Evolutionary conservation across 2,113 vertebrate species (phyloP).

Genomic region (Ailurus styani): DNA sequence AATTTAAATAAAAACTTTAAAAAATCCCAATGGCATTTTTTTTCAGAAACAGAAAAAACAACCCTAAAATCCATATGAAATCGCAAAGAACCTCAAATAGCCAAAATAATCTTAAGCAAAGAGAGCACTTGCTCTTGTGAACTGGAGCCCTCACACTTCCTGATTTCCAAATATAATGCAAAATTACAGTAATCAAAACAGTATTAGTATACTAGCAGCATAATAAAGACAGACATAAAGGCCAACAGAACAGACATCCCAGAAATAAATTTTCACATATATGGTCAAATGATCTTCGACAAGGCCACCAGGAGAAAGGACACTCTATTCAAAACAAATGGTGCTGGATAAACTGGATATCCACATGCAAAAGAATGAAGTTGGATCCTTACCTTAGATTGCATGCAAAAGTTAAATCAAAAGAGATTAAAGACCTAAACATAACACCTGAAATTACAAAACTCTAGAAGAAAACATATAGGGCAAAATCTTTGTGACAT

Average conservation of each 20-base stretch:
- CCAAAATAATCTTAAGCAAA: background rate
- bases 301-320: background rate
- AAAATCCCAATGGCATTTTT: background rate
- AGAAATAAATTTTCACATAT: background rate
- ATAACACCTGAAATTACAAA: too few relatives aligned
- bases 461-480: too few relatives aligned
- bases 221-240: background rate
- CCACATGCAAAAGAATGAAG: background rate
- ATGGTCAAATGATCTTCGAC: background rate
- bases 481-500: too few relatives aligned
- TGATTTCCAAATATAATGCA: background rate
- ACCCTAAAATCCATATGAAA: background rate
- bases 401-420: background rate
- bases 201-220: background rate
- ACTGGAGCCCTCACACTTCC: background rate
- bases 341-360: background rate
- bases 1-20: background rate
- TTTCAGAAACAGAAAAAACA: background rate
- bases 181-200: background rate
- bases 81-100: background rate
- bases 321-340: background rate
- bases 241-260: background rate
- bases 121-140: background rate
- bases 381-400: background rate
- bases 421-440: background rate